Evolutionary conservation across 1,140 invertebrate species (phyloP).

Genomic region (Leptestheria dahalacensis): DNA sequence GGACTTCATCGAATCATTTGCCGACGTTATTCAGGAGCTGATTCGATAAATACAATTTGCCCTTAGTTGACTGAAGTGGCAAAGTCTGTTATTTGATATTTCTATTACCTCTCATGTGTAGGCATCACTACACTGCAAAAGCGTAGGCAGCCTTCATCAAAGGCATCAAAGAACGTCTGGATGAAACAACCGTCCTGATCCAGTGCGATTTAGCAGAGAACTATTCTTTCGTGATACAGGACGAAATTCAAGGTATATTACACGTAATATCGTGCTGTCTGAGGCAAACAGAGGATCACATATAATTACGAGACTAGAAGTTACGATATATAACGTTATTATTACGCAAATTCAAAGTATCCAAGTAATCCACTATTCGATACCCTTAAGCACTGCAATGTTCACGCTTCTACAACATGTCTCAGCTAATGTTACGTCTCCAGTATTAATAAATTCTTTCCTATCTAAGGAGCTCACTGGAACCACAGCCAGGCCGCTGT

Average conservation of each 20-base stretch:
- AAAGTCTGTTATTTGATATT: neutral
- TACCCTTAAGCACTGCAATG: too few relatives aligned
- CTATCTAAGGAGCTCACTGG: constrained; percentile 13
- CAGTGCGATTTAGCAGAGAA: constrained; percentile 21
- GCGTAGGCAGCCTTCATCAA: neutral
- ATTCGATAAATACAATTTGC: neutral
- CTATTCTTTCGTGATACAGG: constrained; percentile 18
- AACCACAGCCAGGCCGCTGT: constrained; percentile 20
- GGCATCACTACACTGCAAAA: neutral
- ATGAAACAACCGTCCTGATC: constrained; percentile 3
- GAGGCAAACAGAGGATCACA: too few relatives aligned
- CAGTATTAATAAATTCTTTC: too few relatives aligned
- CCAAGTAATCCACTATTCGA: too few relatives aligned
- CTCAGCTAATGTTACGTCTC: too few relatives aligned
- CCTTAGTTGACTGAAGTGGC: too few relatives aligned
- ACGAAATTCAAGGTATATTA: constrained; percentile 18
- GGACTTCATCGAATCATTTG: neutral
- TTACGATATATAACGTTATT: neutral
- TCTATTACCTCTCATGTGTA: neutral
- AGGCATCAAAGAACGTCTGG: neutral
- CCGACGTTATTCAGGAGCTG: neutral
- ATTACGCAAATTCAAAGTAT: neutral
- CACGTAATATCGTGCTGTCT: too few relatives aligned
- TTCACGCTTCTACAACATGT: too few relatives aligned
- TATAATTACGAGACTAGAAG: too few relatives aligned